Base-by-base conservation (phyloP, 2,888 invertebrate genomes). In the Drosophila stalkeri region DNA sequence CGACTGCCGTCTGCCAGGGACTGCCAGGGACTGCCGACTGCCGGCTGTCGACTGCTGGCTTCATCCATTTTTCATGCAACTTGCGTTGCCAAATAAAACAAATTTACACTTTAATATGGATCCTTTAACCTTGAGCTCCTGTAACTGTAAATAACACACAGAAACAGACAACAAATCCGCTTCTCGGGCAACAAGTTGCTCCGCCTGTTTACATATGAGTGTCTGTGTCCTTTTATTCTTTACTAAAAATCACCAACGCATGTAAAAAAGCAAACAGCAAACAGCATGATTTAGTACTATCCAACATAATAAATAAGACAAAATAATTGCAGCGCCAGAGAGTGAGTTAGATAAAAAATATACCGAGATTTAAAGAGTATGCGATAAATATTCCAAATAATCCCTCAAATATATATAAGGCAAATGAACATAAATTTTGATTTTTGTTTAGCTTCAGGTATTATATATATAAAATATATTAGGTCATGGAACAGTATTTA, bases 31-130 rank as follows among this genome's bases (percentile, higher is more conserved):
- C 51, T 44, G 20, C 33, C 41, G n/a, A 11, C 49, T 11, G n/a
- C 6, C 33, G 37, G 11, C 56, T 33, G n/a, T 41, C 31, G 61
- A 59, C 73, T n/a, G 47, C 11, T 54, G 67, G 60, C 57, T 67
- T 85, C 82, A 85, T 85, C 56, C 75, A 85, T 87, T 80, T 89
- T 85, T 86, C 71, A 89, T 81, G 77, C 75, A 84, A 72, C 75
- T 75, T 72, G 70, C 63, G 68, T 59, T 59, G 70, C 64, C 71
- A 76, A 86, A 89, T 89, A 86, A 89, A 89, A 82, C 78, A 85
- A 86, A 89, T 89, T 86, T 85, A 69, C 85, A 87, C 89, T 86
- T 81, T 81, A 86, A 89, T 80, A 89, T 89, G 80, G 71, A 61
- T 64, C 55, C 62, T 73, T 56, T 89, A 75, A 74, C 85, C 87